phyloP scores from a whole-genome alignment of 2,888 invertebrate genomes.

The Brenthis daphne region DNA sequence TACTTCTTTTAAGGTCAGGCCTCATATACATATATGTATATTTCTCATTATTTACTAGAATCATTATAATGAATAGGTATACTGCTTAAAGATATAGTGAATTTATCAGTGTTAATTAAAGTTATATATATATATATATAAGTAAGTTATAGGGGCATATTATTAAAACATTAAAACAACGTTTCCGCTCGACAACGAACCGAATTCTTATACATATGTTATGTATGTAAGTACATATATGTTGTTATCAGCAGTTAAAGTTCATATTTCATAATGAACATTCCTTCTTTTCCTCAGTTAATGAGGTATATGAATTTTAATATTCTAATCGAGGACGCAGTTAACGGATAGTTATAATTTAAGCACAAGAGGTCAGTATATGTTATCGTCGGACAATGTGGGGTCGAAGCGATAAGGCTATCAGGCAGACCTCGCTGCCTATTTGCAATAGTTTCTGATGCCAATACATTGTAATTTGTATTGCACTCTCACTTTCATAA shows the following conservation, averaged over 20 bases:
- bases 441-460: slow-evolving; percentile 36
- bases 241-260: neutral
- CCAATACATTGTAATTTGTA: slow-evolving; percentile 19
- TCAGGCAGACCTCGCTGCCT: slow-evolving; percentile 43
- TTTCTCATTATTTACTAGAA: no score
- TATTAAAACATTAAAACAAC: neutral
- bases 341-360: slow-evolving; percentile 32
- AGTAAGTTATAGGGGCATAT: no score
- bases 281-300: slow-evolving; percentile 1
- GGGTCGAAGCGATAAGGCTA: slow-evolving; percentile 47
- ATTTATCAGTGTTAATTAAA: no score
- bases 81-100: no score
- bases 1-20: no score
- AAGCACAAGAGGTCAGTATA: slow-evolving; percentile 31
- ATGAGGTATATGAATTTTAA: slow-evolving; percentile 10
- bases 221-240: neutral
- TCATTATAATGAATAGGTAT: no score
- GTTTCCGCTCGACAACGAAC: neutral
- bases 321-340: slow-evolving; percentile 32
- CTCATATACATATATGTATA: no score
- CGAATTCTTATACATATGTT: neutral
- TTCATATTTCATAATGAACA: neutral
- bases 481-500: slow-evolving; percentile 34
- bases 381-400: slow-evolving; percentile 42
- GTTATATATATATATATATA: no score